Percentiles rank a stretch among this genome's conserved stretches.
phyloP scores from a whole-genome alignment of 2,888 invertebrate species.

The Hemistola chrysoprasaria region DNA sequence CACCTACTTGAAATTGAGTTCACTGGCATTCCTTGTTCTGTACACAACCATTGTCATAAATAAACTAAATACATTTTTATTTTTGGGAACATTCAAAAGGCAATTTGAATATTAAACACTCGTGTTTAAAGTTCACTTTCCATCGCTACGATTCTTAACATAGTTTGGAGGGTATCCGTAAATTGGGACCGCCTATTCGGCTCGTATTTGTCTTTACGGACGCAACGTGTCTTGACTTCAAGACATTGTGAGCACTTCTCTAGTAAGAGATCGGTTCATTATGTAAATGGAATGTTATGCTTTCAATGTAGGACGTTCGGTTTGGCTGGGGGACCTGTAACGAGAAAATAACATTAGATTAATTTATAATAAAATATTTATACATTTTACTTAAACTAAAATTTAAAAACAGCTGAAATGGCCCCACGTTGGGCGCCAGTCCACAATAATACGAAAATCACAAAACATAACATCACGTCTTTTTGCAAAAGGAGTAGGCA shows the following conservation, averaged over 20 bases:
- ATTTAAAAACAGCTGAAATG: no score
- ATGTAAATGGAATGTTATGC: conserved; percentile 19
- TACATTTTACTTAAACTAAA: no score
- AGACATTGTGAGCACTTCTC: conserved; percentile 57
- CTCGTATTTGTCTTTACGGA: conserved; percentile 60
- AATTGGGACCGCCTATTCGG: conserved; percentile 3
- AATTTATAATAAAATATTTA: not conserved
- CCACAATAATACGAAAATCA: no score
- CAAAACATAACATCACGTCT: no score
- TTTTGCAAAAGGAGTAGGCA: no score
- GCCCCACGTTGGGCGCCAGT: no score
- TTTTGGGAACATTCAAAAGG: not conserved
- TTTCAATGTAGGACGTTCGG: conserved; percentile 57
- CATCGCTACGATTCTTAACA: conserved; percentile 10
- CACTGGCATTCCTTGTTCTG: conserved; percentile 7
- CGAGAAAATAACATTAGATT: conserved; percentile 3
- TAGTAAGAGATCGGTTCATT: conserved; percentile 31
- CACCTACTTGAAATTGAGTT: conserved; percentile 9
- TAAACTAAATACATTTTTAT: no score
- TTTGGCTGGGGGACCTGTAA: conserved; percentile 55
- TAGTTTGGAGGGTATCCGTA: conserved; percentile 22
- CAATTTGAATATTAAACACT: conserved; percentile 6
- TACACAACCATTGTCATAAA: conserved; percentile 4
- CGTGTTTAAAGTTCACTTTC: conserved; percentile 6
- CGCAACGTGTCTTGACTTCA: conserved; percentile 57